Conservation (phyloP, 2,797 vertebrate genomes). For the Thalassophryne amazonica region DNA sequence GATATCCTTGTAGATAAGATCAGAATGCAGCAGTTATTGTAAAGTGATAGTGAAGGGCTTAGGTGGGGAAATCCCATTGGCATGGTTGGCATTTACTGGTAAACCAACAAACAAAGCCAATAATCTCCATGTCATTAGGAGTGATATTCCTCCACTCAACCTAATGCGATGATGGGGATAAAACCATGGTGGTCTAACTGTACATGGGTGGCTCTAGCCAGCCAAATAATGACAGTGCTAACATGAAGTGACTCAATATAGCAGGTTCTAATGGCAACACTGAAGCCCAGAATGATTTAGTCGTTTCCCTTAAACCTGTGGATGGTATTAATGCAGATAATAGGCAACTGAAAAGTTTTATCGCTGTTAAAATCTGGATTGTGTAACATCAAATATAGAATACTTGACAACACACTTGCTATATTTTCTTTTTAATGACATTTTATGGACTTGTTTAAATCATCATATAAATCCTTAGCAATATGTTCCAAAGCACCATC, state of each 20-base stretch:
- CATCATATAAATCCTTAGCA: slow-evolving; percentile 42
- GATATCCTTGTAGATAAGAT: slow-evolving; percentile 58
- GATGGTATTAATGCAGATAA: slow-evolving; percentile 5
- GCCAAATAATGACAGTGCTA: slow-evolving; percentile 28
- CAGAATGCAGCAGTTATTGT: slow-evolving; percentile 75
- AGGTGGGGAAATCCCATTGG: slow-evolving; percentile 72
- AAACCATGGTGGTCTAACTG: slow-evolving; percentile 62
- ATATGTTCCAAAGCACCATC: slow-evolving; percentile 37
- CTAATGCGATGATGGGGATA: slow-evolving; percentile 78
- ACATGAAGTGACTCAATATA: slow-evolving; percentile 10
- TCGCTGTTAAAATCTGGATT: slow-evolving; percentile 26
- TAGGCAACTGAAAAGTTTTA: slow-evolving; percentile 4
- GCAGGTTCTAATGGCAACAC: slow-evolving; percentile 7
- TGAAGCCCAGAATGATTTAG: slow-evolving; percentile 2
- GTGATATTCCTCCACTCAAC: slow-evolving; percentile 71
- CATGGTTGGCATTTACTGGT: slow-evolving; percentile 70
- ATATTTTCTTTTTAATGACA: slow-evolving; percentile 36
- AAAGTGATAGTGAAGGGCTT: slow-evolving; percentile 73
- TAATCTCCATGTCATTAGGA: slow-evolving; percentile 77
- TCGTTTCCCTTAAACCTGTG: not conserved
- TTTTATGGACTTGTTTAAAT: slow-evolving; percentile 49
- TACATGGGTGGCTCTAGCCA: slow-evolving; percentile 46
- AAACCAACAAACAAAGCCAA: slow-evolving; percentile 80
- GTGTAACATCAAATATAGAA: slow-evolving; percentile 28
- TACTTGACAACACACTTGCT: slow-evolving; percentile 29